phyloP scores from a whole-genome alignment of 2,888 invertebrate species.

The Caenorhabditis sp. region DNA sequence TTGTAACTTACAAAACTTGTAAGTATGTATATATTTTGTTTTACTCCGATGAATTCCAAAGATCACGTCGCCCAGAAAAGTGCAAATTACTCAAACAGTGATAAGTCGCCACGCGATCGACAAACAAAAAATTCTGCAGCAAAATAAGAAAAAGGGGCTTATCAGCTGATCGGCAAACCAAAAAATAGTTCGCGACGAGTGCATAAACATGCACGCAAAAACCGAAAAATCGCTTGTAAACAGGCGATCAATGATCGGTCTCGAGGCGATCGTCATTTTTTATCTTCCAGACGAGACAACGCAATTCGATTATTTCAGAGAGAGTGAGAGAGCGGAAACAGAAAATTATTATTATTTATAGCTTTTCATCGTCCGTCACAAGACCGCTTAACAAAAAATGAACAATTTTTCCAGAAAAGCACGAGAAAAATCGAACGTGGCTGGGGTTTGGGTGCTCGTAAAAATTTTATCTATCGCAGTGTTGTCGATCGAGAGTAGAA shows the following conservation, averaged over 20 bases:
- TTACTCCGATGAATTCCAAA: neutral
- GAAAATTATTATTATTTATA: too few species aligned
- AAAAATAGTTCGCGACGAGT: neutral
- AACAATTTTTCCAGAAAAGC: neutral
- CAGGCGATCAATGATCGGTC: neutral
- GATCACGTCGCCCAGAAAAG: neutral
- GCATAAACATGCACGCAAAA: neutral
- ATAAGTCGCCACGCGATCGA: neutral
- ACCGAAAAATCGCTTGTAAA: neutral
- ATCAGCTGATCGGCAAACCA: constrained; percentile 8
- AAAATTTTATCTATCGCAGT: neutral
- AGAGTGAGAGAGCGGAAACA: too few species aligned
- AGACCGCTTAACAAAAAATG: too few species aligned
- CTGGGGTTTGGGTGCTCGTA: neutral
- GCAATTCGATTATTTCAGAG: too few species aligned
- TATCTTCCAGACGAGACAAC: too few species aligned
- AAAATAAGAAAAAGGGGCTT: neutral
- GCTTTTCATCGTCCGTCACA: too few species aligned
- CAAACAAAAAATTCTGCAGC: neutral
- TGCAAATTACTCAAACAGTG: neutral
- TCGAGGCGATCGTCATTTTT: neutral
- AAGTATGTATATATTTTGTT: too few species aligned
- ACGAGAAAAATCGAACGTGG: neutral
- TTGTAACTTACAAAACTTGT: too few species aligned
- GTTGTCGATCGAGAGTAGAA: neutral